phyloP scores from a whole-genome alignment of 1,140 invertebrate genomes.

The Mizuhopecten yessoensis region DNA sequence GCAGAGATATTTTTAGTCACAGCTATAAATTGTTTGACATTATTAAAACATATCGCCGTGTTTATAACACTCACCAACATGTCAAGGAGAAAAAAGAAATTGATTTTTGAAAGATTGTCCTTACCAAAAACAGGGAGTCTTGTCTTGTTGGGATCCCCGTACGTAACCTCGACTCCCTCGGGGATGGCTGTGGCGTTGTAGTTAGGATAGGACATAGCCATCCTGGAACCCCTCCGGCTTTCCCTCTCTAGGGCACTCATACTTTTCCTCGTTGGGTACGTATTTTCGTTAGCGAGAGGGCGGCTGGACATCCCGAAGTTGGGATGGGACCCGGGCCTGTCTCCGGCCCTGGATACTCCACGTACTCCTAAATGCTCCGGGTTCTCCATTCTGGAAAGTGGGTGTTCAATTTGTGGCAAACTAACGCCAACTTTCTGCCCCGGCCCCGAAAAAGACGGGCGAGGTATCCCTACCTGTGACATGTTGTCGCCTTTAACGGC shows the following conservation, averaged over 20 bases:
- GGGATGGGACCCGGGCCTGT: slow-evolving; percentile 70
- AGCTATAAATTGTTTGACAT: too few relatives aligned
- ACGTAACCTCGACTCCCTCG: slow-evolving; percentile 80
- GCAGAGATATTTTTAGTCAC: too few relatives aligned
- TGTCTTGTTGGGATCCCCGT: slow-evolving; percentile 78
- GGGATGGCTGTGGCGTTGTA: slow-evolving; percentile 76
- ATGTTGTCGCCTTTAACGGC: slow-evolving; percentile 61
- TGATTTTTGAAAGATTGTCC: slow-evolving; percentile 47
- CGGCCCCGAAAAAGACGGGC: slow-evolving; percentile 64
- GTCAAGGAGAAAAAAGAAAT: too few relatives aligned
- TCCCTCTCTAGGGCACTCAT: slow-evolving; percentile 69
- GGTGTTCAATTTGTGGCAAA: slow-evolving; percentile 78
- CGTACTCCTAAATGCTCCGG: slow-evolving; percentile 78
- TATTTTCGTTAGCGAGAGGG: slow-evolving; percentile 75
- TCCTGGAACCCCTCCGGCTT: slow-evolving; percentile 56
- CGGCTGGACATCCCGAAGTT: slow-evolving; percentile 60
- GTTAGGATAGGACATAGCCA: slow-evolving; percentile 44
- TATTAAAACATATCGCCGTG: too few relatives aligned
- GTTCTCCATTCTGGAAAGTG: slow-evolving; percentile 76
- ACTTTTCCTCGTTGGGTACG: slow-evolving; percentile 69
- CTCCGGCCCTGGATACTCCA: slow-evolving; percentile 76
- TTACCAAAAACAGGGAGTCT: slow-evolving; percentile 82
- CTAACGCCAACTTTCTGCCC: slow-evolving; percentile 61
- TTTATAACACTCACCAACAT: too few relatives aligned
- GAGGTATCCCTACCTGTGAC: slow-evolving; percentile 74